A percentile compares a stretch with the other conserved stretches of the same genome.
Evolutionary conservation across 2,888 invertebrate genomes (phyloP).

Genomic region (Cataglyphis altisquamis): DNA sequence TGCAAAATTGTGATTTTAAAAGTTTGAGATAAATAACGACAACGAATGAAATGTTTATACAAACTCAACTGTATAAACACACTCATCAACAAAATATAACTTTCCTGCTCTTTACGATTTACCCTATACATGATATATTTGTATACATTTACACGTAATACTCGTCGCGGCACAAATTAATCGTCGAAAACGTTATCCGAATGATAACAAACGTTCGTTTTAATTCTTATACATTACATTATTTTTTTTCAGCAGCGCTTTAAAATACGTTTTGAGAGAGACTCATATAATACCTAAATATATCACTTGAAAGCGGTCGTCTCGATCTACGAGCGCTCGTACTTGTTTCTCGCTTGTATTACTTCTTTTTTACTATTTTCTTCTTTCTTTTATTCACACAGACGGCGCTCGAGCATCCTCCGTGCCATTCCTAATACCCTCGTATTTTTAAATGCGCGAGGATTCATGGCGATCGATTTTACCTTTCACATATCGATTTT

Average conservation of each 20-base stretch:
- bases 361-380: conserved; percentile 18
- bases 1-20: conserved; percentile 1
- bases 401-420: conserved; percentile 56
- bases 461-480: conserved; percentile 19
- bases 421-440: conserved; percentile 33
- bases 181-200: conserved; percentile 77
- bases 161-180: conserved; percentile 78
- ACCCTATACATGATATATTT: conserved; percentile 48
- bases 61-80: not conserved
- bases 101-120: conserved; percentile 34
- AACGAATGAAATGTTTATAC: not conserved
- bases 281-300: conserved; percentile 79
- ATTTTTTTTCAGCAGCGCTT: conserved; percentile 27
- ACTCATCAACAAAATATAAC: conserved; percentile 31
- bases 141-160: conserved; percentile 41
- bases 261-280: conserved; percentile 36
- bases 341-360: conserved; percentile 61
- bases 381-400: conserved; percentile 25
- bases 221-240: conserved; percentile 68
- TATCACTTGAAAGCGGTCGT: conserved; percentile 81
- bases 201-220: conserved; percentile 79
- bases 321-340: conserved; percentile 81
- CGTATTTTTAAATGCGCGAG: conserved; percentile 35
- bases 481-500: not conserved
- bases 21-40: not conserved